Conservation (phyloP, 2,797 vertebrate genomes). For the Sebastes elongatus region DNA sequence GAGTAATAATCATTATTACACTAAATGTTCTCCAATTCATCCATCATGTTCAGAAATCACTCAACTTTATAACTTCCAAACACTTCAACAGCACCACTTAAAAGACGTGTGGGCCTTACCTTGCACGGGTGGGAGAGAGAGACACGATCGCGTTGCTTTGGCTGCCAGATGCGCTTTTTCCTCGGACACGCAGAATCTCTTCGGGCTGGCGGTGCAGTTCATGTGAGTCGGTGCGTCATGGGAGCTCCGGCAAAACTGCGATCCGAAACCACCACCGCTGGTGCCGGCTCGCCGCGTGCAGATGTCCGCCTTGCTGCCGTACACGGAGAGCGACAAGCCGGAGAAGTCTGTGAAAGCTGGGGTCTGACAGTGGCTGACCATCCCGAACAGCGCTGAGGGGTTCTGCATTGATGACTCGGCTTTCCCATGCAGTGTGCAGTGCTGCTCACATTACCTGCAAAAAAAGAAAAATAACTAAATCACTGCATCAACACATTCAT, state of each 20-base stretch:
- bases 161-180: constrained; percentile 71
- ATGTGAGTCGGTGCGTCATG: constrained; percentile 54
- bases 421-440: constrained; percentile 53
- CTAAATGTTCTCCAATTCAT: background rate
- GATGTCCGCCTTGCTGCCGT: constrained; percentile 77
- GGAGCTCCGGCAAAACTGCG: constrained; percentile 69
- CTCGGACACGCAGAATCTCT: constrained; percentile 53
- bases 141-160: constrained; percentile 70
- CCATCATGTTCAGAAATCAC: background rate
- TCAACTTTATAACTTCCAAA: background rate
- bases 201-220: constrained; percentile 60
- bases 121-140: constrained; percentile 70
- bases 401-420: constrained; percentile 78
- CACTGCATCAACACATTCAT: background rate
- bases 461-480: background rate
- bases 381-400: constrained; percentile 78
- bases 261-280: constrained; percentile 55
- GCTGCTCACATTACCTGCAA: constrained; percentile 71
- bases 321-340: constrained; percentile 78
- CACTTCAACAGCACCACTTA: background rate
- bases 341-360: constrained; percentile 77
- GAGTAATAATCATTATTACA: background rate
- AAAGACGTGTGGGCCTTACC: constrained; percentile 60
- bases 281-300: constrained; percentile 70
- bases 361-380: constrained; percentile 83